These are phyloP conservation scores for Armadillidium nasatum DNA, from an alignment of 1,140 invertebrate genomes.

Conservation along the genomic window DNA sequence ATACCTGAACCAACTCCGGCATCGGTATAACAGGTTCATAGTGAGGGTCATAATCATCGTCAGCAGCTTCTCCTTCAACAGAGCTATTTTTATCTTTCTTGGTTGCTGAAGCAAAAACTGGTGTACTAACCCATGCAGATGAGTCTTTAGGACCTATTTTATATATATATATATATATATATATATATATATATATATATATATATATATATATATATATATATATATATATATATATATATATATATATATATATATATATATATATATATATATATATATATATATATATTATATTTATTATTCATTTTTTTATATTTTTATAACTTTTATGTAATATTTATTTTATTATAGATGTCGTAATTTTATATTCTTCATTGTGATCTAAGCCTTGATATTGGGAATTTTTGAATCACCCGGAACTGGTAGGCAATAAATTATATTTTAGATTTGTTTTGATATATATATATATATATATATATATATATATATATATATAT, in stretches of 20 bases:
- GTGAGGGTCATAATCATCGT: constrained; percentile 65
- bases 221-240: background rate
- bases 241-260: background rate
- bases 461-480: constrained; percentile 31
- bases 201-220: constrained; percentile 4
- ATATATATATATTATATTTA: constrained; percentile 1
- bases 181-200: constrained; percentile 5
- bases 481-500: constrained; percentile 30
- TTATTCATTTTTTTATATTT: constrained; percentile 11
- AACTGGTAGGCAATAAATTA: no score
- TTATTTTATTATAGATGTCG: no score
- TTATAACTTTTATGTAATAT: no score
- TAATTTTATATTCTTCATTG: no score
- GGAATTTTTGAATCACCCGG: no score
- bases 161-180: constrained; percentile 14
- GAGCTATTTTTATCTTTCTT: constrained; percentile 28
- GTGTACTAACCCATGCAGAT: constrained; percentile 11
- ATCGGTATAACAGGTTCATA: constrained; percentile 80
- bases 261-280: background rate
- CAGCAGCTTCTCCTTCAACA: constrained; percentile 43
- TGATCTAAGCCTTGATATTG: no score
- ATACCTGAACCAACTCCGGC: constrained; percentile 66
- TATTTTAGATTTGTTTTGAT: no score
- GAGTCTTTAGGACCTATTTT: background rate
- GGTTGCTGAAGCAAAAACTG: background rate